These are phyloP conservation scores for Cerastoderma edule DNA, from an alignment of 2,888 invertebrate genomes.

Conservation along the genomic window DNA sequence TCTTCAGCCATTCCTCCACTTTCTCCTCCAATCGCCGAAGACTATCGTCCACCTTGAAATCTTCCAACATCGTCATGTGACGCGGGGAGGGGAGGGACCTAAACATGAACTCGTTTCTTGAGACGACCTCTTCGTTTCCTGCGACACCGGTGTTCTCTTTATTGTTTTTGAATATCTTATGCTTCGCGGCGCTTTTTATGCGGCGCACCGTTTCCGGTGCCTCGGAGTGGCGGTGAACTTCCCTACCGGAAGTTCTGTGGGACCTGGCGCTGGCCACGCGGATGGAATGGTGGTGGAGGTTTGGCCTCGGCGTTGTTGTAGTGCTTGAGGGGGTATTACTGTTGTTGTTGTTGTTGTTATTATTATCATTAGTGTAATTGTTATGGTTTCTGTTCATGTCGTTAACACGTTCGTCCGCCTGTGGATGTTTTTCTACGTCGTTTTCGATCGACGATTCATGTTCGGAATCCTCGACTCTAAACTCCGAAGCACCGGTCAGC, in stretches of 20 bases:
- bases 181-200: conserved; percentile 63
- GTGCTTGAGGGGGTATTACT: background rate
- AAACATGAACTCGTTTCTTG: conserved; percentile 10
- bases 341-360: conserved; percentile 28
- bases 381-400: too few relatives aligned
- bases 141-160: conserved; percentile 22
- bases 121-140: conserved; percentile 28
- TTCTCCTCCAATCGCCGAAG: conserved; percentile 74
- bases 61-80: conserved; percentile 40
- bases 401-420: too few relatives aligned
- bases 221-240: background rate
- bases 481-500: conserved; percentile 62
- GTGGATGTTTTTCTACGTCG: background rate
- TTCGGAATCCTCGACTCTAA: conserved; percentile 47
- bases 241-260: background rate
- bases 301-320: conserved; percentile 15
- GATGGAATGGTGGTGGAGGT: conserved; percentile 12
- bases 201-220: conserved; percentile 57
- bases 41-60: conserved; percentile 68
- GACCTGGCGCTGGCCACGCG: background rate
- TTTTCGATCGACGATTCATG: conserved; percentile 30
- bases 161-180: conserved; percentile 11
- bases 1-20: conserved; percentile 74
- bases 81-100: conserved; percentile 41
- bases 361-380: background rate